phyloP scores from a whole-genome alignment of 1,140 invertebrate species.

The Campoletis sonorensis region DNA sequence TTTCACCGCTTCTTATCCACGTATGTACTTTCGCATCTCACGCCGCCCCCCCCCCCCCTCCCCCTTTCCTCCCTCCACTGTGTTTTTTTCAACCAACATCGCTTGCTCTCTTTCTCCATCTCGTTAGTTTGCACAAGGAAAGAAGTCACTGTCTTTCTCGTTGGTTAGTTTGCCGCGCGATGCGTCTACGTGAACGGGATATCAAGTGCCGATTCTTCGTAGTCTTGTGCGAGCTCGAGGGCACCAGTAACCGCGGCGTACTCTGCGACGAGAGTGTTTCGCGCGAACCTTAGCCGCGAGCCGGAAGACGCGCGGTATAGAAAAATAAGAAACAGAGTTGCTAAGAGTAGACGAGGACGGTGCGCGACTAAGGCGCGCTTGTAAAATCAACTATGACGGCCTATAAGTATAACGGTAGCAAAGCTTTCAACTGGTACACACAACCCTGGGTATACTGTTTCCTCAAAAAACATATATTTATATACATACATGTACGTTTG shows the following conservation, averaged over 20 bases:
- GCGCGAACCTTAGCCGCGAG: not conserved
- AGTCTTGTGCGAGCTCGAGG: slow-evolving; percentile 27
- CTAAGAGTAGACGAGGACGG: not conserved
- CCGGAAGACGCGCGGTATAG: not conserved
- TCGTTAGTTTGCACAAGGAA: not conserved
- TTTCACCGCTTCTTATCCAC: slow-evolving; percentile 9
- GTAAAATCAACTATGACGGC: slow-evolving; percentile 5
- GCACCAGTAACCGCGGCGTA: slow-evolving; percentile 36
- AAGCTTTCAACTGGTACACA: slow-evolving; percentile 11
- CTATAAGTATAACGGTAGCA: slow-evolving; percentile 11
- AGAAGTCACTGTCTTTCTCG: slow-evolving; percentile 4
- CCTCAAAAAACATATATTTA: not conserved
- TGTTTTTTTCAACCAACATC: not conserved
- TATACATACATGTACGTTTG: too few relatives aligned
- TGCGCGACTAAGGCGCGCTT: not conserved
- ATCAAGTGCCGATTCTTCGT: slow-evolving; percentile 66
- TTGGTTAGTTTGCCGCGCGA: slow-evolving; percentile 44
- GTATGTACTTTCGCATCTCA: not conserved
- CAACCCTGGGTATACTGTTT: not conserved
- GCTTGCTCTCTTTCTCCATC: not conserved
- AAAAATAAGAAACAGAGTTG: not conserved
- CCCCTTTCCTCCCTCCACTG: not conserved
- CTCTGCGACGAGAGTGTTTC: slow-evolving; percentile 25
- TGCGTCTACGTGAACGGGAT: slow-evolving; percentile 63
- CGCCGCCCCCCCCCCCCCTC: not conserved